Evolutionary conservation across 2,888 invertebrate species (phyloP).

Genomic region (Periphyllus acericola): DNA sequence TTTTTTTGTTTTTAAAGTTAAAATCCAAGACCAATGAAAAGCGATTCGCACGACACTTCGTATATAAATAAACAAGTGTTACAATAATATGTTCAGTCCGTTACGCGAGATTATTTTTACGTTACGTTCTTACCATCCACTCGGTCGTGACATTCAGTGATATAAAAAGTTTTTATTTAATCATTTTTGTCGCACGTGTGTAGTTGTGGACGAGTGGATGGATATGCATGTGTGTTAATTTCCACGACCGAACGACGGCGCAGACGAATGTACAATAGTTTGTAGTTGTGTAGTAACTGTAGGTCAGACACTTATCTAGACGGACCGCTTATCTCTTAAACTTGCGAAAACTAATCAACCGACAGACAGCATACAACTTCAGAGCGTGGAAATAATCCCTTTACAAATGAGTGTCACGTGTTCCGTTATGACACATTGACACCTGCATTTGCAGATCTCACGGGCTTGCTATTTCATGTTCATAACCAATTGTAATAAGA

Average conservation of each 20-base stretch:
- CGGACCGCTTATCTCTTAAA: conserved; percentile 27
- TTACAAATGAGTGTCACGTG: background rate
- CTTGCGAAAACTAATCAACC: conserved; percentile 64
- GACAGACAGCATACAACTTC: background rate
- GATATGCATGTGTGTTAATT: background rate
- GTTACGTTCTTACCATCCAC: background rate
- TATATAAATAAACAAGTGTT: background rate
- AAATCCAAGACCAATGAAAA: background rate
- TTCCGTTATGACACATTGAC: background rate
- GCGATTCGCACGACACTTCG: background rate
- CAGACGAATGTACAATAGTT: conserved; percentile 1
- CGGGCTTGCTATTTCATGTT: background rate
- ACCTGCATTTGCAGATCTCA: background rate
- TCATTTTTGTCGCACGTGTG: background rate
- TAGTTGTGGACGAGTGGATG: background rate
- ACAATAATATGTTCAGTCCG: background rate
- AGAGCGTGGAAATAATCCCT: background rate
- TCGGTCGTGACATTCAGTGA: background rate
- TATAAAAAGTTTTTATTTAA: background rate
- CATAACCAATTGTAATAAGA: background rate
- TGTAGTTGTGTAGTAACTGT: background rate
- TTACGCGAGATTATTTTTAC: background rate
- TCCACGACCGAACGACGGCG: background rate
- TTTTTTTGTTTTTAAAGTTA: background rate
- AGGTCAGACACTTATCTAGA: conserved; percentile 24